Conservation (phyloP, 2,113 vertebrate species). For the Campylomormyrus numenius region DNA sequence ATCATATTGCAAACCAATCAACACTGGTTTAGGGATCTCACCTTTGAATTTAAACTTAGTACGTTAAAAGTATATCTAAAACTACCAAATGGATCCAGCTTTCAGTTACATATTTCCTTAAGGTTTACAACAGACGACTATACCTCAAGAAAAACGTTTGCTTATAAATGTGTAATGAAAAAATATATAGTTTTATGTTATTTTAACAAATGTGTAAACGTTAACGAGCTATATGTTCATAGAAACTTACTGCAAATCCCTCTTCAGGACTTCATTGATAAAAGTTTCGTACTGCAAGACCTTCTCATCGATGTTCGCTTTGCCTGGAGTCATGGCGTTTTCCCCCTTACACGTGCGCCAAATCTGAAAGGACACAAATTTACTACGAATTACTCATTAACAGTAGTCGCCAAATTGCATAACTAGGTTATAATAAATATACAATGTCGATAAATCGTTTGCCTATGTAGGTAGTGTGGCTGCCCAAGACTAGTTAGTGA, state of each 20-base stretch:
- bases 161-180: not conserved
- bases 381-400: not conserved
- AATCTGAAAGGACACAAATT: not conserved
- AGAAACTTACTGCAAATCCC: constrained; percentile 70
- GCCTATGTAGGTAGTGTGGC: not conserved
- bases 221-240: not conserved
- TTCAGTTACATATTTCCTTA: not conserved
- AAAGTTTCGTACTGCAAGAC: constrained; percentile 75
- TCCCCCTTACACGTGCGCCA: not conserved
- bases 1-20: not conserved
- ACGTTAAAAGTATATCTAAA: not conserved
- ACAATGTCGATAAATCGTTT: not conserved
- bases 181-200: not conserved
- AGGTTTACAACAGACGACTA: not conserved
- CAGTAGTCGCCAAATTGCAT: not conserved
- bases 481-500: not conserved
- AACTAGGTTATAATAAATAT: not conserved
- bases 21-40: not conserved
- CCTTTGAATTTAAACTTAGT: not conserved
- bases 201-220: not conserved
- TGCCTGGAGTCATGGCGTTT: constrained; percentile 34
- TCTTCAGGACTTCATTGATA: constrained; percentile 69
- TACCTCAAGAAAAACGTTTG: not conserved
- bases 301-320: constrained; percentile 53
- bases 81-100: not conserved